These are phyloP conservation scores for Lasius platythorax DNA, from an alignment of 2,888 invertebrate genomes.

Conservation along the genomic window DNA sequence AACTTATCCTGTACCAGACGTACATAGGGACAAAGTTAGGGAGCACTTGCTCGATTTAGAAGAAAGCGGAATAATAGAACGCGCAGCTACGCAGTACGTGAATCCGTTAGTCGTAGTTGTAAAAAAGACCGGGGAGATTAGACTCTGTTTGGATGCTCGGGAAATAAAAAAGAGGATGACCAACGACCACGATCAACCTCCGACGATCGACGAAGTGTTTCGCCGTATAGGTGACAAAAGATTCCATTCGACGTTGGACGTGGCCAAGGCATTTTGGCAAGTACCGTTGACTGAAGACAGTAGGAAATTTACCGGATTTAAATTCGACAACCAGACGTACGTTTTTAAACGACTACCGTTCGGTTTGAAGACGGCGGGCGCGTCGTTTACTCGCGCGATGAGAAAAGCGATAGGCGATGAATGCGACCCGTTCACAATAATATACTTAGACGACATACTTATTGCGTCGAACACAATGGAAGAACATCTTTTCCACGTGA, in stretches of 20 bases:
- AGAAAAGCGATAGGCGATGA: too few relatives aligned
- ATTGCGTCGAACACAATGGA: too few relatives aligned
- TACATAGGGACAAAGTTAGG: background rate
- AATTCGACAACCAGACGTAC: too few relatives aligned
- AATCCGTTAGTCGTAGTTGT: background rate
- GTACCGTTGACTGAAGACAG: background rate
- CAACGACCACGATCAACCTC: background rate
- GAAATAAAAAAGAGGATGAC: background rate
- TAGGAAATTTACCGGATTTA: background rate
- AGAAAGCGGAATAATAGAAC: background rate
- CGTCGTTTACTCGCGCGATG: too few relatives aligned
- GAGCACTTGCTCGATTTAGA: background rate
- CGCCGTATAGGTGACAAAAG: background rate
- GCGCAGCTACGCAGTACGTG: background rate
- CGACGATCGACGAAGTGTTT: constrained; percentile 3
- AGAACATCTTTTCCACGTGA: too few relatives aligned
- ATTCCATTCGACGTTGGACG: background rate
- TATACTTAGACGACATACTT: too few relatives aligned
- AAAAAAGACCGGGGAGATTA: background rate
- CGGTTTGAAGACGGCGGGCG: too few relatives aligned
- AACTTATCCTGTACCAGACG: background rate
- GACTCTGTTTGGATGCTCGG: constrained; percentile 1
- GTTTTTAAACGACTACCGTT: too few relatives aligned
- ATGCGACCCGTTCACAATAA: too few relatives aligned
- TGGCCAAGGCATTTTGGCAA: constrained; percentile 5